A percentile compares a stretch with the other conserved stretches of the same genome.
These are phyloP conservation scores for Octopus sinensis DNA, from an alignment of 1,140 invertebrate species.

Conservation along the genomic window DNA sequence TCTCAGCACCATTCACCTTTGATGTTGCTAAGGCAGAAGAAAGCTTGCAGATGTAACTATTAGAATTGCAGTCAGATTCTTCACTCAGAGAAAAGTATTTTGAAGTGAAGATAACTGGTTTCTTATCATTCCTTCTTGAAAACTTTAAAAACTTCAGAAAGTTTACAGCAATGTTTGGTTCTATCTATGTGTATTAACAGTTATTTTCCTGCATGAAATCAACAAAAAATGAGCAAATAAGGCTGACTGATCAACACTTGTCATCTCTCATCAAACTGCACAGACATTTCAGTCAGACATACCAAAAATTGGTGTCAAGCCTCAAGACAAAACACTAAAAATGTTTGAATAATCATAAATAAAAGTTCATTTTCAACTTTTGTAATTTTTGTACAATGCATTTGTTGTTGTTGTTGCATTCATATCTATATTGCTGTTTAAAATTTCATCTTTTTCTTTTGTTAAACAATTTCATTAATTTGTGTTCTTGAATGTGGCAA, in stretches of 20 bases:
- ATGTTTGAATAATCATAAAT: not conserved
- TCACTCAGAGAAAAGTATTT: slow-evolving; percentile 19
- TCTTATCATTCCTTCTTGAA: slow-evolving; percentile 1
- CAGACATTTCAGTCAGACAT: slow-evolving; percentile 10
- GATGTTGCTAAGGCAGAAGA: slow-evolving; percentile 12
- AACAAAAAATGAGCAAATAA: not conserved
- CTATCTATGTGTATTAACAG: not conserved
- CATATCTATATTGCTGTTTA: not conserved
- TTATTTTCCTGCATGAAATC: not conserved
- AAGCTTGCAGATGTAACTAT: slow-evolving; percentile 10
- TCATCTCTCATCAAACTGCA: slow-evolving; percentile 1
- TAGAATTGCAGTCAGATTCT: slow-evolving; percentile 20
- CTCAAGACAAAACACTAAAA: slow-evolving; percentile 4
- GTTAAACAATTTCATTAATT: not conserved
- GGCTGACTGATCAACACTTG: slow-evolving; percentile 7
- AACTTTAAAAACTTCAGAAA: slow-evolving; percentile 20
- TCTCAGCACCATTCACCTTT: slow-evolving; percentile 17
- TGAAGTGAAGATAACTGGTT: slow-evolving; percentile 1
- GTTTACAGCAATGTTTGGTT: slow-evolving; percentile 18
- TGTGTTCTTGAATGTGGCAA: not conserved
- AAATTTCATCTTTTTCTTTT: not conserved
- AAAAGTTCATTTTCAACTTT: not conserved
- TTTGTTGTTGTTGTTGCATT: not conserved
- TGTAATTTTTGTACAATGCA: not conserved
- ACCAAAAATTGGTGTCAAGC: slow-evolving; percentile 13